Conservation (phyloP, 1,140 invertebrate genomes). For the Chymomyza costata region DNA sequence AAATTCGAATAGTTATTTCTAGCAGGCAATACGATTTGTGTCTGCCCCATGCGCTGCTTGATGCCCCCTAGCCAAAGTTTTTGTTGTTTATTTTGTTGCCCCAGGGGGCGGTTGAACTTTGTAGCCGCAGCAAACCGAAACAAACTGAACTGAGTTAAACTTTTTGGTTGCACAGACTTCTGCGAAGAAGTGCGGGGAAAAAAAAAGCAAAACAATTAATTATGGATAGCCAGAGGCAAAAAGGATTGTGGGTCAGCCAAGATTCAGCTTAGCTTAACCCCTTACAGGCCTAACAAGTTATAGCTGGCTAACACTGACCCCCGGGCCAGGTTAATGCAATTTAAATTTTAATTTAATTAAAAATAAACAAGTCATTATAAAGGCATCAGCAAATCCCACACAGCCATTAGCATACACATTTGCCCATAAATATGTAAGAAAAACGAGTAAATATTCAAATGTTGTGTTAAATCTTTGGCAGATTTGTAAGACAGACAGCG, state of each 20-base stretch:
- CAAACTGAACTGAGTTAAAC: too few species aligned
- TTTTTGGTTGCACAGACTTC: too few species aligned
- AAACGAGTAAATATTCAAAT: conserved; percentile 17
- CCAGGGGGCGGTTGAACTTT: conserved; percentile 17
- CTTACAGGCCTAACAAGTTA: too few species aligned
- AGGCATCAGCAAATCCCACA: too few species aligned
- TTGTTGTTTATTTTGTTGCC: conserved; percentile 59
- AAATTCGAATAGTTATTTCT: conserved; percentile 62
- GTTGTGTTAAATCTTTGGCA: too few species aligned
- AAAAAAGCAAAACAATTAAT: conserved; percentile 51
- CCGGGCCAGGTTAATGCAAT: conserved; percentile 43
- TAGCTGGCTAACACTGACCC: conserved; percentile 1
- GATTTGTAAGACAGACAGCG: conserved; percentile 9
- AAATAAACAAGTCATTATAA: conserved; percentile 52
- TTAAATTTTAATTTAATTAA: conserved; percentile 51
- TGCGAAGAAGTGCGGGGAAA: too few species aligned
- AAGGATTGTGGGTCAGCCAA: conserved; percentile 49
- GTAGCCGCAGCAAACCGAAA: conserved; percentile 8
- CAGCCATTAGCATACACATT: conserved; percentile 12
- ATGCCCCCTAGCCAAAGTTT: too few species aligned
- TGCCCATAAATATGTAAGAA: neutral
- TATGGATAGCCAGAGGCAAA: conserved; percentile 12
- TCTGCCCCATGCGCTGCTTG: too few species aligned
- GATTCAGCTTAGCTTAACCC: conserved; percentile 4
- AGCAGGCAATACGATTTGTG: conserved; percentile 57